These are phyloP conservation scores for Rhadina sibilatrix DNA, from an alignment of 2,113 vertebrate genomes.

Conservation along the genomic window DNA sequence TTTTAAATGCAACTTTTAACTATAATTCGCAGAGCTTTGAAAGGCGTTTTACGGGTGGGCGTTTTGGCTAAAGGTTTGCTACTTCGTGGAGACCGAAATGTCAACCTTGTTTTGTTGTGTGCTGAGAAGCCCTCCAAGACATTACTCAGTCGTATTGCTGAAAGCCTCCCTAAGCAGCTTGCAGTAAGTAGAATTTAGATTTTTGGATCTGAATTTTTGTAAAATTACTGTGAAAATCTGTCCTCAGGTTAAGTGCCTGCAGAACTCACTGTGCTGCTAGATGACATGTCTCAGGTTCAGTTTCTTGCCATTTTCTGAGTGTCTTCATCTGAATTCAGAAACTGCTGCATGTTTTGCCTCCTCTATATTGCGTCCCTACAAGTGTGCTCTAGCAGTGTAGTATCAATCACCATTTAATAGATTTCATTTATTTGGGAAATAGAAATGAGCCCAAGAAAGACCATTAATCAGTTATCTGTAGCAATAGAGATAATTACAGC, in stretches of 20 bases:
- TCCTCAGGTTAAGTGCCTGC: neutral
- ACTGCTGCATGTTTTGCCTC: neutral
- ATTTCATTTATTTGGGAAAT: neutral
- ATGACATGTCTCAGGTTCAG: neutral
- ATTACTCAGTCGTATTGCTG: conserved; percentile 87
- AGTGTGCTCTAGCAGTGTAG: neutral
- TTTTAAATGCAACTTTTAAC: conserved; percentile 25
- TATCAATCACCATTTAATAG: neutral
- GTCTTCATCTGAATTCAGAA: neutral
- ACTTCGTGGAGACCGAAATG: conserved; percentile 91
- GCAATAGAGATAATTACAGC: neutral
- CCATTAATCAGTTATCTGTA: neutral
- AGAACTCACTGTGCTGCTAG: neutral
- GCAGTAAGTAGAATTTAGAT: conserved; percentile 78
- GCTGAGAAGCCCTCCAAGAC: conserved; percentile 91
- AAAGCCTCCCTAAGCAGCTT: conserved; percentile 94
- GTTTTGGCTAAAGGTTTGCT: conserved; percentile 96
- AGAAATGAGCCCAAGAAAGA: neutral
- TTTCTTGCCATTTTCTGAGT: neutral
- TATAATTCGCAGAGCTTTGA: conserved; percentile 81
- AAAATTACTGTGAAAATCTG: neutral
- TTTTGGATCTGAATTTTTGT: neutral
- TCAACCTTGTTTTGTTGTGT: conserved; percentile 93
- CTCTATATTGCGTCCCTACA: neutral
- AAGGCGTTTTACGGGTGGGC: conserved; percentile 95